phyloP scores from a whole-genome alignment of 1,140 invertebrate genomes.

The Laupala kohalensis region DNA sequence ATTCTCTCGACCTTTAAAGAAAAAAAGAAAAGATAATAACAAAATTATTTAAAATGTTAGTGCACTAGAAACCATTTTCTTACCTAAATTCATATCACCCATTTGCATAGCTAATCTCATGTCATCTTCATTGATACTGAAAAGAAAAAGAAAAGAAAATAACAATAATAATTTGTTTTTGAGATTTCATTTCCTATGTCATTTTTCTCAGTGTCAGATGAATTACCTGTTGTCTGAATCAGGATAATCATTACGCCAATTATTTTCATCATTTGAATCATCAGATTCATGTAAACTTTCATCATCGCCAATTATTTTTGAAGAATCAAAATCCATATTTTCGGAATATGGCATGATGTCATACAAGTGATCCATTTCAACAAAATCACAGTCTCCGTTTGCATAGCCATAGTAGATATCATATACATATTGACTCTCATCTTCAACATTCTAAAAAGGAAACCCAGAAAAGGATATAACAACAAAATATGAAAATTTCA shows the following conservation, averaged over 20 bases:
- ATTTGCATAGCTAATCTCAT: slow-evolving; percentile 14
- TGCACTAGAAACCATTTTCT: neutral
- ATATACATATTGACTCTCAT: slow-evolving; percentile 9
- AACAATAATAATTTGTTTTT: neutral
- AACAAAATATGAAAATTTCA: too few species aligned
- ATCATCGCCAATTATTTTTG: neutral
- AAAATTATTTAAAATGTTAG: neutral
- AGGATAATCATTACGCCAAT: slow-evolving; percentile 26
- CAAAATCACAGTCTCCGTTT: neutral
- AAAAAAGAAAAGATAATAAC: too few species aligned
- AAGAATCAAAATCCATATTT: neutral
- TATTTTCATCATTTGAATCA: slow-evolving; percentile 26
- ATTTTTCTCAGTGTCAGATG: neutral
- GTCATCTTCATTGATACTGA: slow-evolving; percentile 17
- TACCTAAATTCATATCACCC: slow-evolving; percentile 2
- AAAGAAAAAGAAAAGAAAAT: slow-evolving; percentile 8
- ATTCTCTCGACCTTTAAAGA: neutral
- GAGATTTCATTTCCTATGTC: neutral
- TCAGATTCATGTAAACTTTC: slow-evolving; percentile 14
- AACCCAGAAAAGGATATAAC: too few species aligned
- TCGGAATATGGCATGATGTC: slow-evolving; percentile 5
- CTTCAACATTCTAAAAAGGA: neutral
- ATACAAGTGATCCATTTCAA: slow-evolving; percentile 4
- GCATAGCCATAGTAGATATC: slow-evolving; percentile 12
- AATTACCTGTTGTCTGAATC: slow-evolving; percentile 21